A percentile compares a stretch with the other conserved stretches of the same genome.
Evolutionary conservation across 2,888 invertebrate genomes (phyloP).

Genomic region (Dilophus febrilis): DNA sequence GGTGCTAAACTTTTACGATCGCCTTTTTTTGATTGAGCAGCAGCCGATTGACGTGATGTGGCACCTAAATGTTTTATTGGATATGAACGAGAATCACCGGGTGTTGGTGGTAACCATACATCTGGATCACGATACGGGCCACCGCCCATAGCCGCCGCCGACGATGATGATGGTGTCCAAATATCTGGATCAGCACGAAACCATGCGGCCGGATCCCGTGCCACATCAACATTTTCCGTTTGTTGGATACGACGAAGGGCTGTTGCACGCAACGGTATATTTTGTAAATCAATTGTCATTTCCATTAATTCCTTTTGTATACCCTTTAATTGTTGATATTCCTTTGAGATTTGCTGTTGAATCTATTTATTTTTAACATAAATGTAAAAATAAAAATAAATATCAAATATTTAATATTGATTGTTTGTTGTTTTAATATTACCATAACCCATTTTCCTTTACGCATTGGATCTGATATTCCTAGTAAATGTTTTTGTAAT

Average conservation of each 20-base stretch:
- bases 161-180: conserved; percentile 44
- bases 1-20: not conserved
- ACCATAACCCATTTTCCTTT: conserved; percentile 85
- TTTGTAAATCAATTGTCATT: conserved; percentile 29
- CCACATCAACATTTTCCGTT: conserved; percentile 9
- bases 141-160: too few relatives aligned
- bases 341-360: conserved; percentile 72
- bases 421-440: conserved; percentile 17
- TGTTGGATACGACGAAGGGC: not conserved
- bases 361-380: too few relatives aligned
- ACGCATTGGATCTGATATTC: conserved; percentile 61
- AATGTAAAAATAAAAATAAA: conserved; percentile 9
- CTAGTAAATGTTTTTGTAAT: conserved; percentile 66
- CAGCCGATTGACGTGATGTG: not conserved
- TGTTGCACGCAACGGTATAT: conserved; percentile 19
- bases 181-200: conserved; percentile 59
- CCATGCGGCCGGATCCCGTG: conserved; percentile 33
- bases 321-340: conserved; percentile 80
- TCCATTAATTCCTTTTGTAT: conserved; percentile 28
- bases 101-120: conserved; percentile 68
- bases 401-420: not conserved
- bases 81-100: not conserved
- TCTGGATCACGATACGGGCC: conserved; percentile 53
- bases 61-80: too few relatives aligned
- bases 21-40: not conserved